phyloP scores from a whole-genome alignment of 2,797 vertebrate genomes.

The Gymnocypris eckloni region DNA sequence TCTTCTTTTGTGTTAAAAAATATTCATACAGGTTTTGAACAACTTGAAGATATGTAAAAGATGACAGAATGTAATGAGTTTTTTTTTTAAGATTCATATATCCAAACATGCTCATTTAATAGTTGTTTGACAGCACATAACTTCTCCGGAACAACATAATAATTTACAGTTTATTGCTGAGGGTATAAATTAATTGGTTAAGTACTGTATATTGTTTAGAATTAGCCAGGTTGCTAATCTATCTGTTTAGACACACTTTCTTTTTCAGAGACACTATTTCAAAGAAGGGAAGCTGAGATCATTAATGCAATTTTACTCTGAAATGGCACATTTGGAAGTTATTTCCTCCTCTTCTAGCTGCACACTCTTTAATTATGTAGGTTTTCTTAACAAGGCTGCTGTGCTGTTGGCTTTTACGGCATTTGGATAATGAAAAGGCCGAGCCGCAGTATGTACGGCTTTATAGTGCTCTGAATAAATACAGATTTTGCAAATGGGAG shows the following conservation, averaged over 20 bases:
- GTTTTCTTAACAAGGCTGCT: slow-evolving; percentile 56
- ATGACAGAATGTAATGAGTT: neutral
- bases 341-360: slow-evolving; percentile 6
- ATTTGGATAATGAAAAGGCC: slow-evolving; percentile 41
- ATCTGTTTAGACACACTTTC: neutral
- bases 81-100: neutral
- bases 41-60: neutral
- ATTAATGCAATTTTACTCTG: slow-evolving; percentile 54
- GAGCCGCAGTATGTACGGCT: slow-evolving; percentile 28
- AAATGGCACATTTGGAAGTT: slow-evolving; percentile 39
- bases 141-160: neutral
- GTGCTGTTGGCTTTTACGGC: slow-evolving; percentile 40
- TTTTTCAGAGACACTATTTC: slow-evolving; percentile 27
- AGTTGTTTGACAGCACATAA: slow-evolving; percentile 8
- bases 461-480: slow-evolving; percentile 52
- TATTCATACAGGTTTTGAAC: neutral
- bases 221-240: neutral
- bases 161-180: neutral
- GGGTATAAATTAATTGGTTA: neutral
- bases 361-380: slow-evolving; percentile 54
- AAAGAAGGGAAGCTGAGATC: slow-evolving; percentile 41
- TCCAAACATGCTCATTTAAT: neutral
- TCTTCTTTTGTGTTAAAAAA: neutral
- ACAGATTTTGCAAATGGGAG: slow-evolving; percentile 48
- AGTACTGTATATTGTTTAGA: neutral